These are phyloP conservation scores for Acleris laterana DNA, from an alignment of 2,888 invertebrate genomes.

Conservation along the genomic window DNA sequence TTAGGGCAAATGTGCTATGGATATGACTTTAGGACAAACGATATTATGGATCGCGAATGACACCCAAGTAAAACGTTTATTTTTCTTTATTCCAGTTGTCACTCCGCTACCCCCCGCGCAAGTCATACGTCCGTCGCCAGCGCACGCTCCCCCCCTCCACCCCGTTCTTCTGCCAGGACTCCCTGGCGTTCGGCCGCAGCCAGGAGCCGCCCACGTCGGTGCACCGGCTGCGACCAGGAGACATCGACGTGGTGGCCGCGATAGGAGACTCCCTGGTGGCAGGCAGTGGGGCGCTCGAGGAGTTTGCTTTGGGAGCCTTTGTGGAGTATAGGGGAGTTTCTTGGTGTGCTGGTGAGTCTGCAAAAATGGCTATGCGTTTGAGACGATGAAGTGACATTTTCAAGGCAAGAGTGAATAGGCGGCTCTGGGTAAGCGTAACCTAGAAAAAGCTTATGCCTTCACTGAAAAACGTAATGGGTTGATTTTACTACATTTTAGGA, in stretches of 20 bases:
- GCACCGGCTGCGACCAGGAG: constrained; percentile 87
- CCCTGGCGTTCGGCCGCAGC: constrained; percentile 68
- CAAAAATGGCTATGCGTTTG: too few species aligned
- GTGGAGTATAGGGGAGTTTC: constrained; percentile 90
- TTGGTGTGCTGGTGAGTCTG: constrained; percentile 86
- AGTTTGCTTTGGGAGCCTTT: constrained; percentile 89
- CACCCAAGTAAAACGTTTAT: too few species aligned
- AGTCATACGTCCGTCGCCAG: constrained; percentile 79
- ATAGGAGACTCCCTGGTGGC: constrained; percentile 90
- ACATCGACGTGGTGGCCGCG: constrained; percentile 88
- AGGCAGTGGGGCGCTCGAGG: constrained; percentile 89
- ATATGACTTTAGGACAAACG: too few species aligned
- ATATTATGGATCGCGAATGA: too few species aligned
- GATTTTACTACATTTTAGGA: too few species aligned
- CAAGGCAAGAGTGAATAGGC: too few species aligned
- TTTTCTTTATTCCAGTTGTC: constrained; percentile 55
- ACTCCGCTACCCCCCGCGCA: constrained; percentile 75
- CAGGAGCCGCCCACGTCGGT: constrained; percentile 85
- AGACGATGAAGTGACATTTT: too few species aligned
- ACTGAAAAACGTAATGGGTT: too few species aligned
- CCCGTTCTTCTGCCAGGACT: constrained; percentile 85
- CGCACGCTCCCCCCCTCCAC: constrained; percentile 74
- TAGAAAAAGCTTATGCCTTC: too few species aligned
- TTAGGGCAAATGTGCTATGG: too few species aligned
- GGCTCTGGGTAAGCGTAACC: too few species aligned